phyloP scores from a whole-genome alignment of 2,113 vertebrate genomes.

The cat (Felis catus) region F.catus_Fca126_mat1.0 CM031418.1:139176001-139176500 shows the following conservation, averaged over 20 bases:
- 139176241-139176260: accelerated
- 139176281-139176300: neutral
- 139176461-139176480: slow-evolving; percentile 81
- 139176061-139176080: neutral
- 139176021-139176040: neutral
- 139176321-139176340: slow-evolving; percentile 33
- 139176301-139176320: neutral
- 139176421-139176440: slow-evolving; percentile 81
- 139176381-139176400: slow-evolving; percentile 75
- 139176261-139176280: neutral
- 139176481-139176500: slow-evolving; percentile 79
- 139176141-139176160: neutral
- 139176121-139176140: accelerated
- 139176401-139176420: slow-evolving; percentile 79
- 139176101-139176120: neutral
- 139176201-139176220: accelerated
- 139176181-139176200: accelerated
- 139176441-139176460: slow-evolving; percentile 79
- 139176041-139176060: accelerated
- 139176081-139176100: accelerated
- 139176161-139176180: accelerated
- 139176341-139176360: slow-evolving; percentile 50
- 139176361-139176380: slow-evolving; percentile 64
- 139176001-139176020: neutral
- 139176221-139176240: accelerated